phyloP scores from a whole-genome alignment of 2,888 invertebrate species.

The Ypsolopha scabrella region DNA sequence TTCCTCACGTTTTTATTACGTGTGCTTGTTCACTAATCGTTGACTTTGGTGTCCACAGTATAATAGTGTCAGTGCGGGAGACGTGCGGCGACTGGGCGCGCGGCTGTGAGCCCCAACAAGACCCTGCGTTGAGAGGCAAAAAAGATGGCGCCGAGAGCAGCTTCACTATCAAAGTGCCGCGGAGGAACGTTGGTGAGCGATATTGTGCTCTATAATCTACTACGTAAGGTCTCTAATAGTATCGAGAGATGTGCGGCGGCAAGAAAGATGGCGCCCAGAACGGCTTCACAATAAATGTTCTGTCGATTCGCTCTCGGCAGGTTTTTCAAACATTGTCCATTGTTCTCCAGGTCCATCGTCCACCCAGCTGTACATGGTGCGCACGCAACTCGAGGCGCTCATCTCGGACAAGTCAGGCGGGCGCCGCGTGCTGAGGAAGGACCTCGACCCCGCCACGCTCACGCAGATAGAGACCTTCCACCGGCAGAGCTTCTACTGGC shows the following conservation, averaged over 20 bases:
- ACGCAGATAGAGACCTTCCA: constrained; percentile 96
- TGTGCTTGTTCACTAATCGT: neutral
- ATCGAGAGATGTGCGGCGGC: too few relatives aligned
- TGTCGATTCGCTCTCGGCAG: too few relatives aligned
- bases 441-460: constrained; percentile 94
- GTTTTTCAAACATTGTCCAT: too few relatives aligned
- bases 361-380: constrained; percentile 97
- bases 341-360: constrained; percentile 82
- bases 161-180: constrained; percentile 91
- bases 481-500: constrained; percentile 97
- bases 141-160: constrained; percentile 93
- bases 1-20: neutral
- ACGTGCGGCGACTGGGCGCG: constrained; percentile 97
- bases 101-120: constrained; percentile 91
- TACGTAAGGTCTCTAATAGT: too few relatives aligned
- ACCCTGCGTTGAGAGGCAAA: constrained; percentile 92
- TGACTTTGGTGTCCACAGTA: constrained; percentile 67
- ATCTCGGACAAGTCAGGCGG: constrained; percentile 88
- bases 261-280: too few relatives aligned
- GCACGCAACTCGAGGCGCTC: constrained; percentile 97
- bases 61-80: constrained; percentile 96
- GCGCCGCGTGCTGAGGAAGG: constrained; percentile 75
- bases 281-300: too few relatives aligned
- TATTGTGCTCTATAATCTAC: neutral
- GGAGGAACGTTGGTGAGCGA: constrained; percentile 88